These are phyloP conservation scores for Aurelia coerulea DNA, from an alignment of 30 jellyfish, hydroid and myxozoan genomes.

Conservation along the genomic window DNA sequence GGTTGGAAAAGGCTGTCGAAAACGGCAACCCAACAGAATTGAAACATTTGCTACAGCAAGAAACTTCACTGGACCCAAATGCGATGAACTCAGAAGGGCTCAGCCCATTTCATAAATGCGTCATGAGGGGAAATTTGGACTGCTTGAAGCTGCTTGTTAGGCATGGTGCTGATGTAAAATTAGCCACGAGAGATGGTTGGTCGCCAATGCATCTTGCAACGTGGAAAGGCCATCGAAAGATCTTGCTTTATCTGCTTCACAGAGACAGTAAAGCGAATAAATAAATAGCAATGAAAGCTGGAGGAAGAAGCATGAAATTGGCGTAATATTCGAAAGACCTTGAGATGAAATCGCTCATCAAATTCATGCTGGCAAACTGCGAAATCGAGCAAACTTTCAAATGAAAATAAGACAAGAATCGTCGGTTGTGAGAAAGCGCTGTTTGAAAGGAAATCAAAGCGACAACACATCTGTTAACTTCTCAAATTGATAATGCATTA, in stretches of 20 bases:
- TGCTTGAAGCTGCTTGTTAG: conserved; percentile 76
- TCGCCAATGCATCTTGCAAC: conserved; percentile 85
- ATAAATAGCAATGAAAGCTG: background rate
- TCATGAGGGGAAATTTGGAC: conserved; percentile 81
- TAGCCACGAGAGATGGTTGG: conserved; percentile 89
- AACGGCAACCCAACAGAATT: conserved; percentile 74
- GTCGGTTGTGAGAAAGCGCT: too few relatives aligned
- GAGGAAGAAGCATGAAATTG: background rate
- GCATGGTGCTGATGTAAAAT: conserved; percentile 76
- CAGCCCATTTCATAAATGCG: conserved; percentile 75
- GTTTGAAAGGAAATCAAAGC: too few relatives aligned
- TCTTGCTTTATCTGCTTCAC: conserved; percentile 63
- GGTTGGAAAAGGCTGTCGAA: conserved; percentile 76
- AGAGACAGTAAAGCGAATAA: background rate
- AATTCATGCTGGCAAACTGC: too few relatives aligned
- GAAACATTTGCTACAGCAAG: conserved; percentile 63
- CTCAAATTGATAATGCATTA: too few relatives aligned
- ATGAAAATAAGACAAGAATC: too few relatives aligned
- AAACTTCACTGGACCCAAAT: conserved; percentile 54
- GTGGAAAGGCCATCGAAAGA: conserved; percentile 78
- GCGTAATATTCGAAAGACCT: too few relatives aligned
- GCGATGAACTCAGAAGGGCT: conserved; percentile 91
- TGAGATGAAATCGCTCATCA: too few relatives aligned
- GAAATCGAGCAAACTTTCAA: too few relatives aligned
- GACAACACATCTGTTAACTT: too few relatives aligned